Conservation (phyloP, 2,888 invertebrate genomes). For the Hofmannophila pseudospretella region DNA sequence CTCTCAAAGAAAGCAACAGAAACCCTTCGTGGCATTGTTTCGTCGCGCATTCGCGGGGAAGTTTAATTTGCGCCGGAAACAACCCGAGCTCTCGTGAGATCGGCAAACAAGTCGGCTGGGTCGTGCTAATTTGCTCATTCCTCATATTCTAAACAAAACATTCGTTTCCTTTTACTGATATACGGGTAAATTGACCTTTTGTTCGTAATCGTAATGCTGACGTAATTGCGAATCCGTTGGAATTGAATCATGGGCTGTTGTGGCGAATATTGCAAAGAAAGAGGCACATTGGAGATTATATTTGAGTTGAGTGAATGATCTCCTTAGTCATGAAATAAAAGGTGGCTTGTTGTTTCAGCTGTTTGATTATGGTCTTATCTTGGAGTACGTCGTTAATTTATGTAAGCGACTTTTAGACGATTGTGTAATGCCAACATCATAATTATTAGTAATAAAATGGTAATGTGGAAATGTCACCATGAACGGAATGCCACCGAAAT, state of each 20-base stretch:
- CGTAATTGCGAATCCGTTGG: conserved; percentile 1
- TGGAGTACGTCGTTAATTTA: not conserved
- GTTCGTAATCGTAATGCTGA: conserved; percentile 4
- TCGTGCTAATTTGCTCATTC: conserved; percentile 42
- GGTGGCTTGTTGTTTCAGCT: conserved; percentile 10
- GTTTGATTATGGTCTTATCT: conserved; percentile 8
- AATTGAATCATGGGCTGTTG: not conserved
- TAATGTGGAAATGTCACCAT: conserved; percentile 3
- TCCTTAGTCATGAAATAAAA: conserved; percentile 4
- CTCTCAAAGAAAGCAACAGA: conserved; percentile 4
- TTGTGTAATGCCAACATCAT: too few relatives aligned
- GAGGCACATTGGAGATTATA: not conserved
- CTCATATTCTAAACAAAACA: conserved; percentile 40
- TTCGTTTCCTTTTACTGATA: conserved; percentile 25
- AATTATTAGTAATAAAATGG: too few relatives aligned
- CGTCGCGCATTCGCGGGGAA: conserved; percentile 18
- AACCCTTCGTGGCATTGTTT: not conserved
- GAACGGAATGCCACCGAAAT: conserved; percentile 9
- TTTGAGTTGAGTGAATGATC: not conserved
- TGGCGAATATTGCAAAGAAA: not conserved
- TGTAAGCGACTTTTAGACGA: conserved; percentile 1
- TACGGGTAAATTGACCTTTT: conserved; percentile 9
- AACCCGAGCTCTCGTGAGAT: conserved; percentile 50
- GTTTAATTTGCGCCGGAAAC: conserved; percentile 47
- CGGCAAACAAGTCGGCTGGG: conserved; percentile 42